Conservation (phyloP, 2,888 invertebrate genomes). For the Ichneumoninae sp. region DNA sequence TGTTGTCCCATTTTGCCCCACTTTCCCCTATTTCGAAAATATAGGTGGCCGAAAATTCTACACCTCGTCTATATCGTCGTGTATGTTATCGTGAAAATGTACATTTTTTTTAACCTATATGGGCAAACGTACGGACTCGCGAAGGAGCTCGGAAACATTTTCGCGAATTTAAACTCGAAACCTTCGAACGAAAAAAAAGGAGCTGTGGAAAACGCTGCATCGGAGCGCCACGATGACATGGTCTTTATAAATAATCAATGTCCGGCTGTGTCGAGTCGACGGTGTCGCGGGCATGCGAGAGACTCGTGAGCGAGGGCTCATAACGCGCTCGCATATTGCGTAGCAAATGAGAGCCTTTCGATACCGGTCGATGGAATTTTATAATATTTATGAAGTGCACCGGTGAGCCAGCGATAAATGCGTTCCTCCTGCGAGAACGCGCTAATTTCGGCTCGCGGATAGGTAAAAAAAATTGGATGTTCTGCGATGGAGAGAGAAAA, state of each 20-base stretch:
- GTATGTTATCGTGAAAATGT: too few species aligned
- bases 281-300: neutral
- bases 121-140: too few species aligned
- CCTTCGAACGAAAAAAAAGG: neutral
- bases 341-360: neutral
- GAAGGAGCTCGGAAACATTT: too few species aligned
- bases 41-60: too few species aligned
- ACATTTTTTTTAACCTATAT: too few species aligned
- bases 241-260: slow-evolving; percentile 27
- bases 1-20: too few species aligned
- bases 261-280: neutral
- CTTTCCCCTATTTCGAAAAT: too few species aligned
- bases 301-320: neutral
- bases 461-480: neutral
- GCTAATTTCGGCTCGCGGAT: neutral
- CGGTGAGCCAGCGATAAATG: neutral
- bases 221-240: neutral
- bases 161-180: neutral
- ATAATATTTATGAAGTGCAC: slow-evolving; percentile 49
- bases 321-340: neutral
- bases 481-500: neutral
- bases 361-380: slow-evolving; percentile 27
- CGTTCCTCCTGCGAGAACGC: neutral
- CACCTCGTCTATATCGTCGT: too few species aligned
- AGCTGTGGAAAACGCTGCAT: neutral